phyloP scores from a whole-genome alignment of 2,888 invertebrate species.

The Pocota personata region DNA sequence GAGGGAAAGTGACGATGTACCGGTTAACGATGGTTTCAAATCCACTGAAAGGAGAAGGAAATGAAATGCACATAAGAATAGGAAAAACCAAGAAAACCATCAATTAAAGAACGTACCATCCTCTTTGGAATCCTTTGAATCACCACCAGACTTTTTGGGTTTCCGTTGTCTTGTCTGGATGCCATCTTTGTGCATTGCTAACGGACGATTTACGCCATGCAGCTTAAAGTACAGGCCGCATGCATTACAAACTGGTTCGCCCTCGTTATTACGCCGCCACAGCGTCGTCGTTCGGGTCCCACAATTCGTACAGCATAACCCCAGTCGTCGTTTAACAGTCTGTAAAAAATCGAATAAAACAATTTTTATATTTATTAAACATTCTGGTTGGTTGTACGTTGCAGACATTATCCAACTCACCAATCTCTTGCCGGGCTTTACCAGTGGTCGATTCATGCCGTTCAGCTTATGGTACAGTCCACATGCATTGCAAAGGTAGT shows the following conservation, averaged over 20 bases:
- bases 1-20: conserved; percentile 77
- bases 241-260: conserved; percentile 99
- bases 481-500: conserved; percentile 99
- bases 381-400: conserved; percentile 55
- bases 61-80: background rate
- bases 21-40: conserved; percentile 79
- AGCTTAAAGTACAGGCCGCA: conserved; percentile 98
- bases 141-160: conserved; percentile 90
- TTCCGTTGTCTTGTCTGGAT: conserved; percentile 98
- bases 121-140: conserved; percentile 79
- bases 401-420: conserved; percentile 86
- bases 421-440: conserved; percentile 98
- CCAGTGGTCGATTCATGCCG: conserved; percentile 98
- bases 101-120: conserved; percentile 76
- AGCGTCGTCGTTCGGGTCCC: conserved; percentile 98
- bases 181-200: conserved; percentile 98
- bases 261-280: conserved; percentile 98
- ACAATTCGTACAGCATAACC: conserved; percentile 97
- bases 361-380: conserved; percentile 47
- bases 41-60: conserved; percentile 75
- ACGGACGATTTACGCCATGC: conserved; percentile 95
- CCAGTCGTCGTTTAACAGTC: conserved; percentile 94
- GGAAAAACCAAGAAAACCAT: background rate
- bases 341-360: conserved; percentile 82
- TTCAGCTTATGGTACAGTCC: conserved; percentile 99